These are phyloP conservation scores for Caerostris extrusa DNA, from an alignment of 1,140 invertebrate species.

Conservation along the genomic window DNA sequence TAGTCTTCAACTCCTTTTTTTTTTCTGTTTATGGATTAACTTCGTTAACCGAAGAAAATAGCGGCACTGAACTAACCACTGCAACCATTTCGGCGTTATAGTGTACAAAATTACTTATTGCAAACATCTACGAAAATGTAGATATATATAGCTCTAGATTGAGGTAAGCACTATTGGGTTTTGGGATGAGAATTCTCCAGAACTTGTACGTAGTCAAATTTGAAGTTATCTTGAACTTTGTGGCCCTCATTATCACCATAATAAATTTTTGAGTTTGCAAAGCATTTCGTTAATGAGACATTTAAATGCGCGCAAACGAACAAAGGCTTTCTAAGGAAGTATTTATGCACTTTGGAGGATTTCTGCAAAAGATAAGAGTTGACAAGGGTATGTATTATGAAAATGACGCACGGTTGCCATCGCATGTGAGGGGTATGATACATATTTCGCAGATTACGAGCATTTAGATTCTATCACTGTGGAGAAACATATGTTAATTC, in stretches of 20 bases:
- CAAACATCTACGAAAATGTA: not conserved
- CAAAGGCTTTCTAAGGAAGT: constrained; percentile 26
- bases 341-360: constrained; percentile 39
- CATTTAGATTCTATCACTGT: constrained; percentile 13
- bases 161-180: not conserved
- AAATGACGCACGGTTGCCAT: not conserved
- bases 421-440: not conserved
- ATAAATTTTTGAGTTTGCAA: constrained; percentile 40
- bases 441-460: constrained; percentile 17
- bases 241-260: constrained; percentile 39
- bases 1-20: not conserved
- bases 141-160: not conserved
- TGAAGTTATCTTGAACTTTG: not conserved
- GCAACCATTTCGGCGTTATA: not conserved
- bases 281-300: constrained; percentile 32
- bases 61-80: not conserved
- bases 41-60: not conserved
- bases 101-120: not conserved
- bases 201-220: not conserved
- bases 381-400: constrained; percentile 24
- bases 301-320: constrained; percentile 23
- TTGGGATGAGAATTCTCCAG: not conserved
- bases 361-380: not conserved
- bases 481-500: constrained; percentile 21
- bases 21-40: not conserved